phyloP scores from a whole-genome alignment of 2,797 vertebrate genomes.

The Coilia nasus region DNA sequence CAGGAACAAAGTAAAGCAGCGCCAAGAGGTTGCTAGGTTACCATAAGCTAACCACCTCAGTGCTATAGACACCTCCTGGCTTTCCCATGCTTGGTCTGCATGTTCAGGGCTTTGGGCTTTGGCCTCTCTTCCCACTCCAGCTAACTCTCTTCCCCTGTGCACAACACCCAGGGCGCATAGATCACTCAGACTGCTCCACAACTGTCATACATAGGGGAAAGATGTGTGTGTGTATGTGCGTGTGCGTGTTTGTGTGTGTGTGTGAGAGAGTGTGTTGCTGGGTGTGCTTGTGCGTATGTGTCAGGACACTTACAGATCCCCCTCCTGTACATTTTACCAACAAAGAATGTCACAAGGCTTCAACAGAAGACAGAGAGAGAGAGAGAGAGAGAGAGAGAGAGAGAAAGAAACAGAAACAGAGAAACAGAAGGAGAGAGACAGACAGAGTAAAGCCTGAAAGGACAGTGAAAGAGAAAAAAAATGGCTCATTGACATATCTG shows the following conservation, averaged over 20 bases:
- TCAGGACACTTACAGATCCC: background rate
- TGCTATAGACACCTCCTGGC: background rate
- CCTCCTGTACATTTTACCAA: background rate
- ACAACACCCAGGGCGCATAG: too few species aligned
- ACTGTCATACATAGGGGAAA: background rate
- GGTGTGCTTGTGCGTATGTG: background rate
- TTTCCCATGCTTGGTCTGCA: background rate
- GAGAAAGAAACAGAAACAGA: background rate
- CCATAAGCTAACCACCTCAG: background rate
- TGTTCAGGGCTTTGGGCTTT: background rate
- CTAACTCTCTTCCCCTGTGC: too few species aligned
- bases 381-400: background rate
- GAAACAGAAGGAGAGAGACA: background rate
- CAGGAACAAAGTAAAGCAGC: background rate
- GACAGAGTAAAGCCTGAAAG: conserved; percentile 31
- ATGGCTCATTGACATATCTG: conserved; percentile 67
- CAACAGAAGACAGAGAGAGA: background rate
- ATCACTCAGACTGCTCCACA: background rate
- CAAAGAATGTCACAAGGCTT: background rate
- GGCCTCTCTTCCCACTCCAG: too few species aligned
- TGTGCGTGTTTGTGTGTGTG: background rate
- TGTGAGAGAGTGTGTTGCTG: background rate
- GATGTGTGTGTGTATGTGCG: background rate
- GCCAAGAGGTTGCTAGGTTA: background rate
- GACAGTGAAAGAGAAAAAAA: conserved; percentile 37